Conservation (phyloP, 1,140 invertebrate genomes). For the Gryon sp. region DNA sequence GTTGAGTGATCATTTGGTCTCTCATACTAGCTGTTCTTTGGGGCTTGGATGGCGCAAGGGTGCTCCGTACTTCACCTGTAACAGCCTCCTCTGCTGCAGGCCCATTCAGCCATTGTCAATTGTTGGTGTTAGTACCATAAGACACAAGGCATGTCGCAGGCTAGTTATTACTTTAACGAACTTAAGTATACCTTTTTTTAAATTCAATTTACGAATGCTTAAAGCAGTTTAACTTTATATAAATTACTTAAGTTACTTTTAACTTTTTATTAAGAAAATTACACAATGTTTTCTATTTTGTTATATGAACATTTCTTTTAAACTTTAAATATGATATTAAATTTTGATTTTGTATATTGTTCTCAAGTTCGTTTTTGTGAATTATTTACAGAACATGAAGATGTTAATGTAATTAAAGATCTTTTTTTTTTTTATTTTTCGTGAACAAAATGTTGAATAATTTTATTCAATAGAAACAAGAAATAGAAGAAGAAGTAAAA, state of each 20-base stretch:
- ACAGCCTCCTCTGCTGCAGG: conserved; percentile 80
- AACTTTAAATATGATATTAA: no score
- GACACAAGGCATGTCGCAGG: conserved; percentile 76
- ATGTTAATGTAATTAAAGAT: conserved; percentile 26
- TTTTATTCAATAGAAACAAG: no score
- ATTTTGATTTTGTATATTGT: no score
- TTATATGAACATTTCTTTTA: no score
- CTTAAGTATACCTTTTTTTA: conserved; percentile 27
- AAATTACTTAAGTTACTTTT: no score
- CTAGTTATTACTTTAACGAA: conserved; percentile 62
- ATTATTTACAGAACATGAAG: conserved; percentile 35
- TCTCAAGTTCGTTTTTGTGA: conserved; percentile 6
- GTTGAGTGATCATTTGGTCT: conserved; percentile 78
- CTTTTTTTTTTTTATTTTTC: no score
- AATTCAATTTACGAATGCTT: no score
- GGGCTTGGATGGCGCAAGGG: conserved; percentile 87
- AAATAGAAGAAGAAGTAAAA: no score
- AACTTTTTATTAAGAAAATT: no score
- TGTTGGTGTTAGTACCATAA: conserved; percentile 78
- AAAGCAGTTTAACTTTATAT: no score
- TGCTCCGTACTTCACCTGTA: conserved; percentile 87
- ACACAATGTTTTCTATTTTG: no score
- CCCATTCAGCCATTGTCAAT: conserved; percentile 77
- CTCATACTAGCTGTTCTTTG: conserved; percentile 90
- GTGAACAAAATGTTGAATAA: no score